These are phyloP conservation scores for Apocrypta bakeri DNA, from an alignment of 1,140 invertebrate species.

Conservation along the genomic window DNA sequence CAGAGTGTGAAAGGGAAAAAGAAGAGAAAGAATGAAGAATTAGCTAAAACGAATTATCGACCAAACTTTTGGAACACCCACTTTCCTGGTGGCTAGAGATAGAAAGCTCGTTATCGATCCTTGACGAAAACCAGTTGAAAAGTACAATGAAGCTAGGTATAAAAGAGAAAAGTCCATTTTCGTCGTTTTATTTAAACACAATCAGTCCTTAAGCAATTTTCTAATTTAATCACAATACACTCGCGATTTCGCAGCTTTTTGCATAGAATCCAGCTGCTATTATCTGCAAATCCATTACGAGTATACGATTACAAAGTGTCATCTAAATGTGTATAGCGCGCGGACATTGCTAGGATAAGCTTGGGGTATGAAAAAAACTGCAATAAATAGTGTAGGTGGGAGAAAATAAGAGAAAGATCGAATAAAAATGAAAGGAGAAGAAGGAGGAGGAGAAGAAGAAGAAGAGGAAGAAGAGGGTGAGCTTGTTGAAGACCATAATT, in stretches of 20 bases:
- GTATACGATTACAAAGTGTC: neutral
- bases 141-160: constrained; percentile 39
- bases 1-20: constrained; percentile 11
- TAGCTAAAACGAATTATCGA: constrained; percentile 65
- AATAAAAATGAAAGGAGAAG: too few relatives aligned
- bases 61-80: constrained; percentile 63
- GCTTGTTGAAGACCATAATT: constrained; percentile 75
- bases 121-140: constrained; percentile 49
- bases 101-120: constrained; percentile 48
- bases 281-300: neutral
- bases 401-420: neutral
- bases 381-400: neutral
- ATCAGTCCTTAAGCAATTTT: constrained; percentile 37
- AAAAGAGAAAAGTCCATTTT: constrained; percentile 37
- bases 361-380: too few relatives aligned
- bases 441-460: neutral
- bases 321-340: neutral
- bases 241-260: neutral
- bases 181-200: constrained; percentile 39
- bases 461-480: constrained; percentile 56
- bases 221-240: constrained; percentile 22
- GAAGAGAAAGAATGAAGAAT: constrained; percentile 56
- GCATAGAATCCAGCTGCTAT: too few relatives aligned
- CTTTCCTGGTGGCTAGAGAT: constrained; percentile 51
- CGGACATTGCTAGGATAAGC: too few relatives aligned